phyloP scores from a whole-genome alignment of 2,888 invertebrate genomes.

The Morpho deidamia region DNA sequence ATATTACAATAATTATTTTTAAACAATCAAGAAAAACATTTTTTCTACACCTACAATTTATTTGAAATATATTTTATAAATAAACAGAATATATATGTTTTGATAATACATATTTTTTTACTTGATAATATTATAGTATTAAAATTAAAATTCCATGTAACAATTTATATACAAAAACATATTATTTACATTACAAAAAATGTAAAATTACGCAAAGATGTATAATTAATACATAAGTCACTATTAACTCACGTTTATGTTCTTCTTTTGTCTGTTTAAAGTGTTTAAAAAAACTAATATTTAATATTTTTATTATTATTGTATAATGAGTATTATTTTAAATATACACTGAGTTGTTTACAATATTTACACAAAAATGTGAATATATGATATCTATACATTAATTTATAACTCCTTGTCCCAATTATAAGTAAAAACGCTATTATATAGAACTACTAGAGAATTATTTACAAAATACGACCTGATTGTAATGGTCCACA shows the following conservation, averaged over 20 bases:
- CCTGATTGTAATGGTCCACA: slow-evolving; percentile 36
- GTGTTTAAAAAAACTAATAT: not conserved
- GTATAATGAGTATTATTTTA: not conserved
- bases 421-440: not conserved
- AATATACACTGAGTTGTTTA: not conserved
- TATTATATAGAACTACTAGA: not conserved
- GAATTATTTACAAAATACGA: slow-evolving; percentile 23
- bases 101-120: too few species aligned
- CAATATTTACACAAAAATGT: slow-evolving; percentile 1
- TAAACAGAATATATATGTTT: too few species aligned
- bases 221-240: not conserved
- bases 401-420: not conserved
- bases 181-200: slow-evolving; percentile 23
- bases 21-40: too few species aligned
- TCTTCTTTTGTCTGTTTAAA: too few species aligned
- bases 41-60: too few species aligned
- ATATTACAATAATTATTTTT: too few species aligned
- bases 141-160: not conserved
- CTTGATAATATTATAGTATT: too few species aligned
- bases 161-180: not conserved
- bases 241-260: too few species aligned
- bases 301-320: too few species aligned
- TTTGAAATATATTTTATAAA: too few species aligned
- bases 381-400: not conserved
- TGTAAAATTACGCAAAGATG: slow-evolving; percentile 22